Evolutionary conservation across 2,888 invertebrate species (phyloP).

Genomic region (Heteromyza rotundicornis): DNA sequence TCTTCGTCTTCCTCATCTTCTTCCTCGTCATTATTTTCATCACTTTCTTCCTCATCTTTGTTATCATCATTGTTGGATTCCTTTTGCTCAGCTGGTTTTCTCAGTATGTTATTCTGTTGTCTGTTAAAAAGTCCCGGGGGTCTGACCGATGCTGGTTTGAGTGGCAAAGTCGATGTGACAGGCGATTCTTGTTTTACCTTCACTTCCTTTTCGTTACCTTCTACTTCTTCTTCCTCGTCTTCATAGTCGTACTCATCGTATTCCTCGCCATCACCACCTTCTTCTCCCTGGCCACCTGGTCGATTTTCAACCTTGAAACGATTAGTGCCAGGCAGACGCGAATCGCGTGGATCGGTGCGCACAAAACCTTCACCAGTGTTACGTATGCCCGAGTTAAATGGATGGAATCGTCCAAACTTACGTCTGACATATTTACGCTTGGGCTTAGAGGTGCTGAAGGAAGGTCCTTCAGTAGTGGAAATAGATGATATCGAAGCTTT

Average conservation of each 20-base stretch:
- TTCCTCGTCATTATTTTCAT: constrained; percentile 32
- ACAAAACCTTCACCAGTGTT: constrained; percentile 44
- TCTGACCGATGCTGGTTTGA: constrained; percentile 22
- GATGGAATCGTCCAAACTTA: constrained; percentile 47
- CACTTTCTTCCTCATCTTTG: constrained; percentile 34
- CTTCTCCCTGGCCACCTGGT: constrained; percentile 13
- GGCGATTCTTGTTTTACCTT: constrained; percentile 20
- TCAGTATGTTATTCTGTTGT: constrained; percentile 20
- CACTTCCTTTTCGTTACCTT: constrained; percentile 28
- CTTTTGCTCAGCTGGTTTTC: constrained; percentile 24
- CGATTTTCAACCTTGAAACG: constrained; percentile 39
- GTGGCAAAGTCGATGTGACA: not conserved
- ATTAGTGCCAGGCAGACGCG: constrained; percentile 40
- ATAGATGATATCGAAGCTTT: constrained; percentile 28
- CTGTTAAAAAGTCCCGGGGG: constrained; percentile 28
- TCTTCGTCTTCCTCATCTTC: constrained; percentile 26
- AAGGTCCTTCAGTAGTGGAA: constrained; percentile 29
- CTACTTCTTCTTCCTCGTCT: constrained; percentile 31
- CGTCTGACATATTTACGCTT: constrained; percentile 43
- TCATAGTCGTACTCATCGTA: constrained; percentile 32
- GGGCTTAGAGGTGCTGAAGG: constrained; percentile 34
- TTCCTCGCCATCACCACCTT: constrained; percentile 17
- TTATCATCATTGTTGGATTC: constrained; percentile 26
- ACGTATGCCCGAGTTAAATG: constrained; percentile 42
- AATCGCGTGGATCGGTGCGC: constrained; percentile 39